These are phyloP conservation scores for Lithosia quadra DNA, from an alignment of 2,888 invertebrate species.

Conservation along the genomic window DNA sequence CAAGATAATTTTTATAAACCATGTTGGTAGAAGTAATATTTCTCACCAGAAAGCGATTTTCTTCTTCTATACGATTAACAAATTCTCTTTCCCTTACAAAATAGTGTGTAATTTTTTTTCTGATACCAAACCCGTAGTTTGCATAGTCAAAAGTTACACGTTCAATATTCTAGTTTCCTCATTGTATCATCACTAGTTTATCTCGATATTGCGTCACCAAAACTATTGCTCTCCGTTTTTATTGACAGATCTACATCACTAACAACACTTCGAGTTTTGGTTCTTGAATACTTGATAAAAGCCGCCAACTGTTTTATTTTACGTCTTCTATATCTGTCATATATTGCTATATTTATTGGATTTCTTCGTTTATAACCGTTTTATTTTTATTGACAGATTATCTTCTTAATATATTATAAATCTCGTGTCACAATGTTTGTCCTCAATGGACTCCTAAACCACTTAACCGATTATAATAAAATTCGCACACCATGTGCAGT, in stretches of 20 bases:
- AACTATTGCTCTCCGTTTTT: conserved; percentile 36
- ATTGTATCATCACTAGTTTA: conserved; percentile 26
- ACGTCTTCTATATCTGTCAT: conserved; percentile 59
- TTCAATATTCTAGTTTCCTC: conserved; percentile 6
- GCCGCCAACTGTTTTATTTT: conserved; percentile 54
- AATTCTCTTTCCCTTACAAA: no score
- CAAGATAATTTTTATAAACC: conserved; percentile 5
- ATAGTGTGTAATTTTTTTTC: not conserved
- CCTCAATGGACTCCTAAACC: no score
- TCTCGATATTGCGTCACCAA: conserved; percentile 25
- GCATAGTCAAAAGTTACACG: not conserved
- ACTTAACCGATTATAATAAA: no score
- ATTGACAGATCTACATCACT: conserved; percentile 39
- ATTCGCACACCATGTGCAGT: no score
- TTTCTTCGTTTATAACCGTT: conserved; percentile 57
- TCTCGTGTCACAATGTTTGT: no score
- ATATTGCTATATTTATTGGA: conserved; percentile 59
- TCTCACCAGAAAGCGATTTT: not conserved
- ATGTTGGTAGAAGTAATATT: not conserved
- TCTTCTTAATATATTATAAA: no score
- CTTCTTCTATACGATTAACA: not conserved
- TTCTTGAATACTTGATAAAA: conserved; percentile 60
- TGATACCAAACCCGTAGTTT: conserved; percentile 1
- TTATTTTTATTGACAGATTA: not conserved
- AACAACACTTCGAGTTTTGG: conserved; percentile 40